These are phyloP conservation scores for Xestia sexstrigata DNA, from an alignment of 2,888 invertebrate genomes.

Conservation along the genomic window DNA sequence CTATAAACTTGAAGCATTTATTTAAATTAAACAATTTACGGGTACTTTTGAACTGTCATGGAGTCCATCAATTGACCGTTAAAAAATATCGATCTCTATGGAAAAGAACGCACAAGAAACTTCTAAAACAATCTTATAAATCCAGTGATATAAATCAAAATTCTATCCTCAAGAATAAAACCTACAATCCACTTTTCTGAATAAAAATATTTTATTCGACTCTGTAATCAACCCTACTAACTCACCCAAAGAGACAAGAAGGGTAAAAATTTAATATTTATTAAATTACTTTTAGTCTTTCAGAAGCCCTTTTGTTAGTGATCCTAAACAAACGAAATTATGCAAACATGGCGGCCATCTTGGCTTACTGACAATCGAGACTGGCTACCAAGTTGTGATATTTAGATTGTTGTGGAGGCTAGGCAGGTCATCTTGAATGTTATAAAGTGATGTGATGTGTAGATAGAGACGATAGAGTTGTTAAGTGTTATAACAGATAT, in stretches of 20 bases:
- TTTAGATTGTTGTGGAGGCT: background rate
- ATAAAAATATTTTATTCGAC: background rate
- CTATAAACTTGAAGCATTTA: background rate
- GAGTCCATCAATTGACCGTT: background rate
- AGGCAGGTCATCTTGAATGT: background rate
- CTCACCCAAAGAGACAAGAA: background rate
- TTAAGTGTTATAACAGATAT: background rate
- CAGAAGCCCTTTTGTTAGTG: conserved; percentile 50
- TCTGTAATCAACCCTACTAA: background rate
- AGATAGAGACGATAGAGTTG: too few species aligned
- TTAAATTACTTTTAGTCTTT: conserved; percentile 47
- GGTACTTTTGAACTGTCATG: background rate
- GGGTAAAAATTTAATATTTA: conserved; percentile 49
- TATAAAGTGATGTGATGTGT: background rate
- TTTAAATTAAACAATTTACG: background rate
- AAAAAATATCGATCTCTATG: too few species aligned
- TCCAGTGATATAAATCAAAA: background rate
- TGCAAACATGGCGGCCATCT: conserved; percentile 47
- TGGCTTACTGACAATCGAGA: conserved; percentile 40
- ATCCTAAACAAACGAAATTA: conserved; percentile 57
- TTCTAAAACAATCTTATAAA: too few species aligned
- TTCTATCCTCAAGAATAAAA: background rate
- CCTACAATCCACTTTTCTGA: background rate
- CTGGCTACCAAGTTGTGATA: conserved; percentile 11
- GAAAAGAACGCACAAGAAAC: too few species aligned